Percentiles rank a stretch among this genome's conserved stretches.
These are phyloP conservation scores for Acanthurus lineatus DNA, from an alignment of 2,797 vertebrate species.

Conservation along the genomic window DNA sequence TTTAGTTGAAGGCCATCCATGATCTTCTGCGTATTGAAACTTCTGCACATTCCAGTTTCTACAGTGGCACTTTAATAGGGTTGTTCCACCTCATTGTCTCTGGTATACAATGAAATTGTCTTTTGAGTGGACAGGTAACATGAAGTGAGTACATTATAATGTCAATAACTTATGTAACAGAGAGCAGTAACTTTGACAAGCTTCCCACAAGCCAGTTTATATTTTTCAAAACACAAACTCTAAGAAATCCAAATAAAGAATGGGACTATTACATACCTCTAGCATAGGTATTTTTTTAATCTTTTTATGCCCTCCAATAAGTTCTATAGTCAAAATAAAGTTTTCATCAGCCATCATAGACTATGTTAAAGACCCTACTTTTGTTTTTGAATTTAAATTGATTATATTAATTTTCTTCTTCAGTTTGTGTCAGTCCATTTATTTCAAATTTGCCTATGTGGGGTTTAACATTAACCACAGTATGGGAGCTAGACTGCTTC, in stretches of 20 bases:
- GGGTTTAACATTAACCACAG: background rate
- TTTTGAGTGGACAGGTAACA: conserved; percentile 10
- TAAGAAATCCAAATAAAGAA: background rate
- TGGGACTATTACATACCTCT: background rate
- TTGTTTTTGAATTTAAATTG: no score
- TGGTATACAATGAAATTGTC: conserved; percentile 2
- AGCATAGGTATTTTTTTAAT: background rate
- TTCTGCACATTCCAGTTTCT: background rate
- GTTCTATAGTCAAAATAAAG: background rate
- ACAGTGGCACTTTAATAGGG: background rate
- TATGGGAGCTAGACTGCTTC: background rate
- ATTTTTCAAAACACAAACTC: background rate
- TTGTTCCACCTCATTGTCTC: background rate
- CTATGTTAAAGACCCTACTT: no score
- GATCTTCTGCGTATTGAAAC: background rate
- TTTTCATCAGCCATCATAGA: background rate
- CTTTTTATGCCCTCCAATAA: background rate
- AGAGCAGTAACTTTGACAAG: background rate
- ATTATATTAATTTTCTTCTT: no score
- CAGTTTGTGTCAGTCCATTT: no score
- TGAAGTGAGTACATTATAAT: background rate
- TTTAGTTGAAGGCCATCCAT: background rate
- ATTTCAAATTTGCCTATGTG: no score
- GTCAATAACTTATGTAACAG: conserved; percentile 29
- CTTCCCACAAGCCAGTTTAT: conserved; percentile 3